Percentiles rank a stretch among this genome's conserved stretches.
Conservation (phyloP, 2,888 invertebrate species). For the Nesidiocoris tenuis region DNA sequence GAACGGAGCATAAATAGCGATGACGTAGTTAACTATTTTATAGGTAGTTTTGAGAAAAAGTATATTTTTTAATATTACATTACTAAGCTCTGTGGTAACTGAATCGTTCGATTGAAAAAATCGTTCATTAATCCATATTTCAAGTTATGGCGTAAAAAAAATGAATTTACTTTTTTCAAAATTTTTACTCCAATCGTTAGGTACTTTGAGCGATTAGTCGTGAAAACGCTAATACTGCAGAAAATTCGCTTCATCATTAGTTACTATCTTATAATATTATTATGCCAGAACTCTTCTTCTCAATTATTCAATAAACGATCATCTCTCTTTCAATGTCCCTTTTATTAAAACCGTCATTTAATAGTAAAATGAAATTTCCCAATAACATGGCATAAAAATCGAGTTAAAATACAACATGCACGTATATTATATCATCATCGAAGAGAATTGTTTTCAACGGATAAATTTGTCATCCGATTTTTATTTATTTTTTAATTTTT, state of each 20-base stretch:
- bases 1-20: no score
- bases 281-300: neutral
- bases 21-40: conserved; percentile 18
- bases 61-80: conserved; percentile 8
- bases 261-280: conserved; percentile 10
- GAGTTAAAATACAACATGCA: conserved; percentile 27
- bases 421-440: conserved; percentile 16
- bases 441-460: neutral
- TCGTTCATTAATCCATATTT: no score
- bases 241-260: conserved; percentile 7
- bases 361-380: conserved; percentile 2
- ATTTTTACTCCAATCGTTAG: conserved; percentile 7
- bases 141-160: no score
- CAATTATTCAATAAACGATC: neutral
- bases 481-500: neutral
- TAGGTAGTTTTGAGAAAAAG: conserved; percentile 4
- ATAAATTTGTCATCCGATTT: neutral
- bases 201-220: conserved; percentile 37
- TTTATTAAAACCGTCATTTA: neutral
- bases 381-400: conserved; percentile 18
- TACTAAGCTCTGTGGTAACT: conserved; percentile 31
- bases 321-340: neutral
- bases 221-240: conserved; percentile 27
- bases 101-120: conserved; percentile 20
- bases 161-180: neutral